Evolutionary conservation across 2,797 vertebrate species (phyloP), one percentile per base, ranked within the genome.

Genomic region (Geotrypetes seraphini): DNA sequence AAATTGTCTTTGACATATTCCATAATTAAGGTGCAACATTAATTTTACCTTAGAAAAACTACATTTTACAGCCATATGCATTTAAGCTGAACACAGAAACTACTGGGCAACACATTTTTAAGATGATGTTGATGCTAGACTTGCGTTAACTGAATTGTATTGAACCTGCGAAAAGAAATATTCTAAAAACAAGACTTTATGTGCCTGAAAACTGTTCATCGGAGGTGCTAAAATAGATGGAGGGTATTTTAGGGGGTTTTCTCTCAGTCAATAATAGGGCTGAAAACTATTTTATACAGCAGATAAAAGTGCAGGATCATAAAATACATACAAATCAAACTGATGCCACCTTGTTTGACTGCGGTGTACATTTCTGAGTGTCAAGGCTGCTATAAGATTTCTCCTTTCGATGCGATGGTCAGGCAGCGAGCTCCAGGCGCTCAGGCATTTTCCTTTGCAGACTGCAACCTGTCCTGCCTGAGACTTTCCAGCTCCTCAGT

Each of bases 31-130:
- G 39, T 63, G 61, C 61, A 22, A 47, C 34, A 24, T 34, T 41
- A 53, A 48, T 50, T n/a, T 57, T 55, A 51, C 34, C 35, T 18
- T 23, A 14, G 3, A 32, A 5, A 51, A 1, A 27, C n/a, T n/a
- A 19, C 8, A 19, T 19, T 5, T 8, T 19, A 19, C 19, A 19
- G 5, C 39, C 13, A 31, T 31, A 46, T 4, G 50, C 54, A 35
- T 59, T 55, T 47, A 69, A 65, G 57, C 53, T 45, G 33, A 58
- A 60, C 42, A 38, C 66, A 69, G 22, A 69, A 63, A 70, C 71
- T 55, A 66, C 42, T 55, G 49, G 59, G 56, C 57, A 52, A 42
- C 47, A 47, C 63, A 56, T 53, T 32, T 40, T n/a, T n/a, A n/a
- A n/a, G n/a, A n/a, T n/a, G n/a, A n/a, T n/a, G n/a, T n/a, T n/a